Percentiles rank a stretch among this genome's conserved stretches.
Conservation (phyloP, 2,888 invertebrate genomes). For the Lottia gigantea region DNA sequence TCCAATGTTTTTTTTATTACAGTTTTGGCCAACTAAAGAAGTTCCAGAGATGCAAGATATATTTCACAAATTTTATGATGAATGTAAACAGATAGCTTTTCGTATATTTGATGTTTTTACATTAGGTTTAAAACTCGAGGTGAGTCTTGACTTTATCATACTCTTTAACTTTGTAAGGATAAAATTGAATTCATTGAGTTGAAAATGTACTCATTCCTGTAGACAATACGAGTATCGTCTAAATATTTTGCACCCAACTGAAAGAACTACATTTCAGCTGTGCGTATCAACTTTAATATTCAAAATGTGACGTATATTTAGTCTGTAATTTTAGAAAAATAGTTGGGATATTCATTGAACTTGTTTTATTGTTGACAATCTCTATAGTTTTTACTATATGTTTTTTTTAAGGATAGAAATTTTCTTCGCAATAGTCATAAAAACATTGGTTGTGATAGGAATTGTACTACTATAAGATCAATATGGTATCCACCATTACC, state of each 20-base stretch:
- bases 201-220: too few species aligned
- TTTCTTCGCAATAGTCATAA: conserved; percentile 25
- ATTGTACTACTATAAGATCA: conserved; percentile 23
- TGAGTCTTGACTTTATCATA: background rate
- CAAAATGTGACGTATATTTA: too few species aligned
- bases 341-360: too few species aligned
- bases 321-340: too few species aligned
- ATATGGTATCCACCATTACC: conserved; percentile 28
- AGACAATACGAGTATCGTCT: too few species aligned
- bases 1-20: background rate
- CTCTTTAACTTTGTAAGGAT: too few species aligned
- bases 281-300: too few species aligned
- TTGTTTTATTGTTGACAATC: too few species aligned
- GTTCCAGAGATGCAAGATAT: background rate
- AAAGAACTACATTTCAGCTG: too few species aligned
- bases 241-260: too few species aligned
- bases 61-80: background rate
- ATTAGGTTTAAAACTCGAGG: background rate
- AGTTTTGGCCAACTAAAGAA: background rate
- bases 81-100: background rate
- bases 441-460: conserved; percentile 22
- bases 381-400: too few species aligned
- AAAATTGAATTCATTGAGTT: too few species aligned
- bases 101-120: background rate
- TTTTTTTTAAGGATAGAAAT: conserved; percentile 17